Percentiles rank a stretch among this genome's conserved stretches.
These are phyloP conservation scores for Gambusia yucatana DNA, from an alignment of 2,797 vertebrate genomes.

Conservation along the genomic window DNA sequence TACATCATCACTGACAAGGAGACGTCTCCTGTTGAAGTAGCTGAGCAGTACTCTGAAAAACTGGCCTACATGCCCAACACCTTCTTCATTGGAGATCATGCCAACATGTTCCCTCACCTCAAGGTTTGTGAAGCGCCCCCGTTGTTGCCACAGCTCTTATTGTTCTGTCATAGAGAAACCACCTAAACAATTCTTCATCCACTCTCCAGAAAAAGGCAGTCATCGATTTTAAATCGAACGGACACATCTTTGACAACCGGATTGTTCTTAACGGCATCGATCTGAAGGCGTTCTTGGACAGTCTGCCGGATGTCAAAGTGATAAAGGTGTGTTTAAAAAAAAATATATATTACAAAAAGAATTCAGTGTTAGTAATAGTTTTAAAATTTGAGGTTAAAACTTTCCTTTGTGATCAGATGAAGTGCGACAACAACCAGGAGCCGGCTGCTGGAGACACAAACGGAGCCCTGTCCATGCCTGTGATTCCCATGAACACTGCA, in stretches of 20 bases:
- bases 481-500: conserved; percentile 99
- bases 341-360: too few species aligned
- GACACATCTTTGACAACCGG: conserved; percentile 98
- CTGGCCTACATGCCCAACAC: conserved; percentile 98
- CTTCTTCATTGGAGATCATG: conserved; percentile 98
- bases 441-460: conserved; percentile 82
- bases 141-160: background rate
- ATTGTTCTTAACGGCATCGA: conserved; percentile 98
- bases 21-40: conserved; percentile 93
- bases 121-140: conserved; percentile 83
- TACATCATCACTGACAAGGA: conserved; percentile 97
- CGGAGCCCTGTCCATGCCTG: conserved; percentile 93
- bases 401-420: conserved; percentile 84
- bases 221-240: conserved; percentile 99
- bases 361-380: background rate
- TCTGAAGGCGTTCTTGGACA: conserved; percentile 97
- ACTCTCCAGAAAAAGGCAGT: conserved; percentile 96
- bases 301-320: conserved; percentile 96
- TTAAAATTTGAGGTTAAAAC: conserved; percentile 6
- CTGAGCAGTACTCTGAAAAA: conserved; percentile 98
- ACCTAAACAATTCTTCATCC: conserved; percentile 1
- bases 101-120: conserved; percentile 99
- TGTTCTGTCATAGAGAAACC: background rate
- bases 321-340: conserved; percentile 87
- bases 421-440: conserved; percentile 92